These are phyloP conservation scores for Harpagifer antarcticus DNA, from an alignment of 2,797 vertebrate species.

Conservation along the genomic window DNA sequence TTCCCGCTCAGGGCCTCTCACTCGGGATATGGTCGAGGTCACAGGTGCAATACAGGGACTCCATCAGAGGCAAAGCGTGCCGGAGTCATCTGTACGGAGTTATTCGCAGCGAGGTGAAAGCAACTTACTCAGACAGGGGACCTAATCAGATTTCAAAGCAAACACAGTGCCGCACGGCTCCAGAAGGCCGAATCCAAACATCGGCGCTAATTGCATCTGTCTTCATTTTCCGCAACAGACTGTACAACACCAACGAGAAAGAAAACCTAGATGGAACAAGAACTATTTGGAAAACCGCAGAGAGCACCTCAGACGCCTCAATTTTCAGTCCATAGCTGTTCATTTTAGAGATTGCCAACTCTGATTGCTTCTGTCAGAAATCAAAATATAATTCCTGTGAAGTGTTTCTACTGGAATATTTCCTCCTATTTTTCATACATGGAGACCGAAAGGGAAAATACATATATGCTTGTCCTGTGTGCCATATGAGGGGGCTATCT, in stretches of 20 bases:
- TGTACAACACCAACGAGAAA: conserved; percentile 72
- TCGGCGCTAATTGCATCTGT: conserved; percentile 80
- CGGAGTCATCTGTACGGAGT: conserved; percentile 77
- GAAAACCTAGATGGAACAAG: conserved; percentile 75
- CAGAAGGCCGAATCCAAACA: conserved; percentile 74
- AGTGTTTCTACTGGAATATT: conserved; percentile 77
- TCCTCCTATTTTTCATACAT: conserved; percentile 64
- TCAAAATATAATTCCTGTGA: conserved; percentile 80
- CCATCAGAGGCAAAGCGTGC: conserved; percentile 68
- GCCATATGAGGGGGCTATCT: conserved; percentile 70
- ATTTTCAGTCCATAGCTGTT: conserved; percentile 71
- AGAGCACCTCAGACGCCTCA: conserved; percentile 78
- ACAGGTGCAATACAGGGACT: conserved; percentile 72
- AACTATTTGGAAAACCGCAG: conserved; percentile 76
- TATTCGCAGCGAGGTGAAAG: conserved; percentile 76
- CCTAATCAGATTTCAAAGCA: conserved; percentile 84
- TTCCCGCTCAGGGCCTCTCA: conserved; percentile 68
- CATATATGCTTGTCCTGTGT: conserved; percentile 64
- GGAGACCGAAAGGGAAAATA: conserved; percentile 73
- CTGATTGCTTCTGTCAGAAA: conserved; percentile 82
- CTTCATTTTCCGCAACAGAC: conserved; percentile 82
- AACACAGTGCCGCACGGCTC: conserved; percentile 74
- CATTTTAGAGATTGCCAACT: conserved; percentile 78
- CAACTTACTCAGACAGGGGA: conserved; percentile 76
- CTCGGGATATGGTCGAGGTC: conserved; percentile 73